Conservation (phyloP, 2,113 vertebrate genomes). For the Lampris megalopsis region DNA sequence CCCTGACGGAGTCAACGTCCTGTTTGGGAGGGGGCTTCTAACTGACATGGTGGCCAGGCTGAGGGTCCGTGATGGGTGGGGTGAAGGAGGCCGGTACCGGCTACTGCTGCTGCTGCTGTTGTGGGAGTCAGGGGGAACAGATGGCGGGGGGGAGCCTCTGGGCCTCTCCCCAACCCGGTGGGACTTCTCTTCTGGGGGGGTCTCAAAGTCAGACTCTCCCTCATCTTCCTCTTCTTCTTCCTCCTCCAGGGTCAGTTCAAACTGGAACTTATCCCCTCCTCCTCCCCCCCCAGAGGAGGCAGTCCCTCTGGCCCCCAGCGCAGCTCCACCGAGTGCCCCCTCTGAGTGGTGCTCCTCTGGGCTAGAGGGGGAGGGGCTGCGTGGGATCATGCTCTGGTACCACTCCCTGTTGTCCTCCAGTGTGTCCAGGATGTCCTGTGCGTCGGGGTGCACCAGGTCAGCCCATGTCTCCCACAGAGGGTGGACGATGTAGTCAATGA, state of each 20-base stretch:
- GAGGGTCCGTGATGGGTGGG: conserved; percentile 55
- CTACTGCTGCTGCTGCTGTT: conserved; percentile 36
- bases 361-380: conserved; percentile 83
- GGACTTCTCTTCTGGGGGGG: conserved; percentile 79
- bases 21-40: conserved; percentile 54
- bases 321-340: conserved; percentile 23
- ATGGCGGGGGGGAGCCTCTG: conserved; percentile 47
- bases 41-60: conserved; percentile 63
- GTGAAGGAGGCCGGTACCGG: conserved; percentile 65
- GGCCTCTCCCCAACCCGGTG: conserved; percentile 49
- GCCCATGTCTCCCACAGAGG: conserved; percentile 96
- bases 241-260: conserved; percentile 88
- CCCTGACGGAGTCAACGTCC: conserved; percentile 51
- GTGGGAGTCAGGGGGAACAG: conserved; percentile 58
- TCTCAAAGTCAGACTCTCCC: conserved; percentile 80
- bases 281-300: conserved; percentile 22
- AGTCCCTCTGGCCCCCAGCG: conserved; percentile 33
- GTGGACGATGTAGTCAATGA: conserved; percentile 94
- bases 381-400: conserved; percentile 95
- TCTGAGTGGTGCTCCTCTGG: conserved; percentile 61
- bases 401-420: conserved; percentile 94
- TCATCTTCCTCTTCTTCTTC: conserved; percentile 75
- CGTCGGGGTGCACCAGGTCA: conserved; percentile 91
- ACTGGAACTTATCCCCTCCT: conserved; percentile 87
- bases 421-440: conserved; percentile 91